Evolutionary conservation across 2,797 vertebrate genomes (phyloP), one percentile per base, ranked within the genome.

Genomic region (Dicrostonyx torquatus): DNA sequence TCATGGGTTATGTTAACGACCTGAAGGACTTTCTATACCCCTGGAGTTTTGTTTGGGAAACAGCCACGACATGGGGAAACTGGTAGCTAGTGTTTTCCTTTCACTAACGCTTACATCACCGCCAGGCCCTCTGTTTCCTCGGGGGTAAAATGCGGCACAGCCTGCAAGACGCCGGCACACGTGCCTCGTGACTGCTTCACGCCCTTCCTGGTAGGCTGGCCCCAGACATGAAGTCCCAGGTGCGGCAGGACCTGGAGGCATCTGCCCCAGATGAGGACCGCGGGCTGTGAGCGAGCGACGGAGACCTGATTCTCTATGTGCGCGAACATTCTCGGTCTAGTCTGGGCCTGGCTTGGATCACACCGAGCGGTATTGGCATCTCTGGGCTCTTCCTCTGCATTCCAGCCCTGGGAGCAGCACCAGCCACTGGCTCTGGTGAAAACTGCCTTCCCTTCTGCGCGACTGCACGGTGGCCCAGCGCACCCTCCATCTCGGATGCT

Each of bases 61-160:
- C 17, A 45, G 53, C 79, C 60, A 24, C 72, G 40, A 78, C 88
- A 70, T 45, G 68, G 92, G 60, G 22, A 96, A 96, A 94, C 0
- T 45, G 34, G 11, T 7, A 48, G 58, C 55, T 76, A n/a, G 3
- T 55, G 73, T 70, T 68, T 0, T 0, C 58, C 79, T 97, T 85
- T 55, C 53, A 92, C 70, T 86, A 53, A 48, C n/a, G 9, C 82
- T 77, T 85, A 89, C 4, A n/a, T 89, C 93, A 95, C 48, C 34
- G n/a, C 70, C 94, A 58, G 91, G 68, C 84, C 87, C 55, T 95
- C 75, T 90, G 95, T 97, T 94, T 96, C n/a, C 58, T 95, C 94
- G 13, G 86, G 92, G 68, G n/a, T n/a, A 40, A 89, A 95, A 68
- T 86, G 87, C 14, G 94, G 55, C 4, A 12, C 18, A n/a, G 83